Evolutionary conservation across 2,888 invertebrate genomes (phyloP).

Genomic region (Trypoxylon attenuatum): DNA sequence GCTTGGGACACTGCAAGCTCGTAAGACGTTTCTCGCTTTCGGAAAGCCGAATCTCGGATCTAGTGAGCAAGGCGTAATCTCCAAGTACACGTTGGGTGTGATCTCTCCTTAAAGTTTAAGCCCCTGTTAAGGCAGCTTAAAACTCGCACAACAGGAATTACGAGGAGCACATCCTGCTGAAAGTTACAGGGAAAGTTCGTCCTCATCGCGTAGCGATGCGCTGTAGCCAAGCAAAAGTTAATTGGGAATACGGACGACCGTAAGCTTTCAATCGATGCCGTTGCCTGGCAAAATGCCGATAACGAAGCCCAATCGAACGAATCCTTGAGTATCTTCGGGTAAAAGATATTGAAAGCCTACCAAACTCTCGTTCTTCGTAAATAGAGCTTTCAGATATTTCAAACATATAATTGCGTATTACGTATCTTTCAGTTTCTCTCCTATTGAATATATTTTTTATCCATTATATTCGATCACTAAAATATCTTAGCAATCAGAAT

Average conservation of each 20-base stretch:
- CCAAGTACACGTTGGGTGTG: slow-evolving; percentile 41
- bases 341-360: not conserved
- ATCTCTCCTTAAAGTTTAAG: slow-evolving; percentile 55
- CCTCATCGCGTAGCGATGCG: slow-evolving; percentile 31
- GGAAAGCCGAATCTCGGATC: slow-evolving; percentile 35
- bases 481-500: too few relatives aligned
- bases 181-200: slow-evolving; percentile 48
- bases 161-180: slow-evolving; percentile 40
- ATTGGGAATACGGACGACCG: slow-evolving; percentile 45
- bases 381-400: too few relatives aligned
- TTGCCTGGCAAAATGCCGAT: too few relatives aligned
- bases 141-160: slow-evolving; percentile 58
- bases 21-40: slow-evolving; percentile 28
- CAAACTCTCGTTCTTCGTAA: too few relatives aligned
- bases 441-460: too few relatives aligned
- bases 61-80: slow-evolving; percentile 43
- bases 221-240: slow-evolving; percentile 41
- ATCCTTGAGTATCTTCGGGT: not conserved
- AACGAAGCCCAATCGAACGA: slow-evolving; percentile 20
- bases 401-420: too few relatives aligned
- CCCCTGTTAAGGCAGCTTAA: slow-evolving; percentile 58
- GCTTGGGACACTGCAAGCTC: not conserved
- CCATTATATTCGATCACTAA: too few relatives aligned
- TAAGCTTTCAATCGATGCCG: slow-evolving; percentile 34
- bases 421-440: too few relatives aligned